Base-by-base conservation (phyloP, 30 jellyfish, hydroid and myxozoan species). In the Aurelia coerulea region DNA sequence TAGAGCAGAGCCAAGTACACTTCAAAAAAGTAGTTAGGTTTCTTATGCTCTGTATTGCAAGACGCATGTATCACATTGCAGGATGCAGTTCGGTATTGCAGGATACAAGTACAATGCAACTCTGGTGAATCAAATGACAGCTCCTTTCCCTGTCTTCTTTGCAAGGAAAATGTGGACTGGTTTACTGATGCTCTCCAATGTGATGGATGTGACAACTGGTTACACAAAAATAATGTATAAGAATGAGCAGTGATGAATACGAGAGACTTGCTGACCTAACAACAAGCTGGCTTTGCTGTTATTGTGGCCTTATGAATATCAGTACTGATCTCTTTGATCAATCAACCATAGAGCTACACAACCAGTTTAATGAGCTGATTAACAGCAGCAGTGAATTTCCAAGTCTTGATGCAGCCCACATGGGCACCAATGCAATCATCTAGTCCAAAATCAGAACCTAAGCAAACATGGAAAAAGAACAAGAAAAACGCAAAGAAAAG, bases 201-300 rank as follows among this genome's bases (percentile, higher is more conserved):
- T 70, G 81, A 70, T 70, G 81, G 81, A 23, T 70, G 81, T 70
- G 81, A 70, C 81, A 70, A 31, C 63, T 70, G 81, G 81, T 70
- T 70, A 39, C 81, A 70, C 81, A 70, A 65, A 70, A 65, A 23
- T 23, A 70, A 70, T 70, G 81, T 70, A 70, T 70, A 70, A 70
- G 81, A 70, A 70, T 70, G 81, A 70, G 81, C 81, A 70, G 19
- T 70, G 81, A 70, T 70, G 81, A 70, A 70, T 70, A 70, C 29
- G 81, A 70, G 81, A 70, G 81, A 70, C 81, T 70, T 70, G 81
- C 81, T 70, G 81, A 65, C 81, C 81, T 33, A 37, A 70, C 81
- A 70, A 65, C 81, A 70, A 70, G 65, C 81, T 70, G 81, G 81
- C 81, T 70, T 70, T 70, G 81, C 62, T 70, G 81, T 70, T 65